Conservation (phyloP, 2,113 vertebrate genomes). For the Phodopus roborovskii region DNA sequence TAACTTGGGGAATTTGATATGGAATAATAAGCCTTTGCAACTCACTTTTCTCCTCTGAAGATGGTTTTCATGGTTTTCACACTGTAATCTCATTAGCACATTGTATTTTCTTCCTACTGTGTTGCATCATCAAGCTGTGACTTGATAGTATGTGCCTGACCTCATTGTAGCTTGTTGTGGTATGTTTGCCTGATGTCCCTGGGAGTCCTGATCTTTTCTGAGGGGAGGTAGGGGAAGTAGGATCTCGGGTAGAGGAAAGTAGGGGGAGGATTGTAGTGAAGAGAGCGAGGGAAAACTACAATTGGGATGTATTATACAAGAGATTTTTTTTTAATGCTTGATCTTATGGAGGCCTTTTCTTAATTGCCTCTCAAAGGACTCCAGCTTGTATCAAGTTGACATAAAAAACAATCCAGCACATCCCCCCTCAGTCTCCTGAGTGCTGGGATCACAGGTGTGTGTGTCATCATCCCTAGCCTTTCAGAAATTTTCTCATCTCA, state of each 20-base stretch:
- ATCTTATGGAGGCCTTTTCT: background rate
- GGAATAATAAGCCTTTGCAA: slow-evolving; percentile 40
- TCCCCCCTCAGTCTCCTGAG: background rate
- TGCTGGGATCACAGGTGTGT: background rate
- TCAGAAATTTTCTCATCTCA: background rate
- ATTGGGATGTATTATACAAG: no score
- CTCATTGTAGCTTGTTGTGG: no score
- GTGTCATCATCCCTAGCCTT: no score
- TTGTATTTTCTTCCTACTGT: background rate
- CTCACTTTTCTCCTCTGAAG: background rate
- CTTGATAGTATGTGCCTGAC: no score
- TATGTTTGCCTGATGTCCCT: no score
- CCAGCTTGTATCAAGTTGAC: background rate
- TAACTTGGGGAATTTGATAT: background rate
- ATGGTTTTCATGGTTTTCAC: slow-evolving; percentile 39
- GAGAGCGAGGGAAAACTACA: no score
- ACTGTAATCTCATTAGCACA: slow-evolving; percentile 33
- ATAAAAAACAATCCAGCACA: background rate
- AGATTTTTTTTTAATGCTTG: no score
- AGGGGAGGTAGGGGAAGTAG: no score
- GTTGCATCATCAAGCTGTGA: no score
- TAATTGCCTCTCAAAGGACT: background rate
- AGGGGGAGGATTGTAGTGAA: no score
- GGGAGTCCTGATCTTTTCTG: no score
- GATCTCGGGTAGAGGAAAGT: no score